Conservation (phyloP, 2,888 invertebrate genomes). For the Deilephila porcellus region DNA sequence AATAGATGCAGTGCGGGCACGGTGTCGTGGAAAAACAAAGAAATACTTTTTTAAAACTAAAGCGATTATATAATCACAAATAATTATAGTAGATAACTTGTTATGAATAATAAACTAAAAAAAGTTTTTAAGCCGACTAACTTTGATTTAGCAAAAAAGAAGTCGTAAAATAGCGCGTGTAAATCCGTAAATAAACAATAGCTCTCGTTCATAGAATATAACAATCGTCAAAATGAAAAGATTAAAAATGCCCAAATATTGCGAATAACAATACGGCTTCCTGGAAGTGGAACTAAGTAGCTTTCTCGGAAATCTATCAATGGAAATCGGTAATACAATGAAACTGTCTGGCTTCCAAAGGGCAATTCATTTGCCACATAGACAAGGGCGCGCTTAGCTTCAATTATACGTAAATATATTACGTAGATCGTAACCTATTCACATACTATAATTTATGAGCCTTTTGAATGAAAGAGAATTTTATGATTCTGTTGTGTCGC, state of each 20-base stretch:
- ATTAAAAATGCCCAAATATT: neutral
- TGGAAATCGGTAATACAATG: slow-evolving; percentile 19
- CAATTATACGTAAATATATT: slow-evolving; percentile 14
- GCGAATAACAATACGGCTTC: neutral
- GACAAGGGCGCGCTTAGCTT: neutral
- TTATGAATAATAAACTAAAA: too few relatives aligned
- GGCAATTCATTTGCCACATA: slow-evolving; percentile 11
- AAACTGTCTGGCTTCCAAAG: neutral
- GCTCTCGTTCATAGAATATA: neutral
- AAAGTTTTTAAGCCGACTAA: too few relatives aligned
- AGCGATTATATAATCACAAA: too few relatives aligned
- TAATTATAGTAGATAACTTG: too few relatives aligned
- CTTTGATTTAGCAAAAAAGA: too few relatives aligned
- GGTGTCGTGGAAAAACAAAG: too few relatives aligned
- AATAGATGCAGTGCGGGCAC: too few relatives aligned
- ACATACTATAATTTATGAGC: neutral
- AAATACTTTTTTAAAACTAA: too few relatives aligned
- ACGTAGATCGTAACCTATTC: neutral
- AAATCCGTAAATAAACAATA: neutral
- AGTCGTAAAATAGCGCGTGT: too few relatives aligned
- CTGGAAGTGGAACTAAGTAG: neutral
- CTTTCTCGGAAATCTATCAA: slow-evolving; percentile 27
- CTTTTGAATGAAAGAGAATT: slow-evolving; percentile 4
- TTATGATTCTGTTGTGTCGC: slow-evolving; percentile 16
- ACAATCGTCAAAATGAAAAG: neutral